These are phyloP conservation scores for Rhagophthalmus giganteus DNA, from an alignment of 2,888 invertebrate species.

Conservation along the genomic window DNA sequence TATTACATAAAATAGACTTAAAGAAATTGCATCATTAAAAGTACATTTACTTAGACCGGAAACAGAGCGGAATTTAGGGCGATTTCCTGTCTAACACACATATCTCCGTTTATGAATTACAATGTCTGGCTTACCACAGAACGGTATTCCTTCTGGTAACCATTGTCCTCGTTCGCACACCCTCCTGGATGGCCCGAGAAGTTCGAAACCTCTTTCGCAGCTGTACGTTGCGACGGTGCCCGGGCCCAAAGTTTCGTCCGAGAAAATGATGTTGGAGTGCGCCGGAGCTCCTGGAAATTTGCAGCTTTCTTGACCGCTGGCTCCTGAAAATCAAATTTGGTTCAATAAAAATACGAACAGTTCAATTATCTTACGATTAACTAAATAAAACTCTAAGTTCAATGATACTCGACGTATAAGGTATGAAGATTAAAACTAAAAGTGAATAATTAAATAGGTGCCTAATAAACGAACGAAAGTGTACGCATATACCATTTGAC, in stretches of 20 bases:
- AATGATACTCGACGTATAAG: too few species aligned
- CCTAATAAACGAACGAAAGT: too few species aligned
- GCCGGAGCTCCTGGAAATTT: slow-evolving; percentile 91
- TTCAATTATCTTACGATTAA: too few species aligned
- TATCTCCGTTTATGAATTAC: too few species aligned
- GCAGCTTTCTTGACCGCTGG: slow-evolving; percentile 57
- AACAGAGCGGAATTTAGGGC: slow-evolving; percentile 23
- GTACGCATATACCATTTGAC: too few species aligned
- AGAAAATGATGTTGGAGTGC: slow-evolving; percentile 80
- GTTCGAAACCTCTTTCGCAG: slow-evolving; percentile 88
- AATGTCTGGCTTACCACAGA: slow-evolving; percentile 80
- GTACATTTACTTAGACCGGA: slow-evolving; percentile 23
- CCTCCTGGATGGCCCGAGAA: slow-evolving; percentile 82
- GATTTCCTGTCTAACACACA: slow-evolving; percentile 14
- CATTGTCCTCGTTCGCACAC: slow-evolving; percentile 75
- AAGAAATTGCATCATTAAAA: slow-evolving; percentile 29
- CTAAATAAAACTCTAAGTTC: too few species aligned
- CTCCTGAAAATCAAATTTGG: slow-evolving; percentile 19
- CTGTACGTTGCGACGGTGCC: slow-evolving; percentile 79
- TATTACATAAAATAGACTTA: slow-evolving; percentile 5
- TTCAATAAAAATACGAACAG: too few species aligned
- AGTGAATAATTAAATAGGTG: too few species aligned
- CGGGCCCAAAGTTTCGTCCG: slow-evolving; percentile 62
- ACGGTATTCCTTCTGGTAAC: slow-evolving; percentile 89
- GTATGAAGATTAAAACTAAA: too few species aligned